phyloP scores from a whole-genome alignment of 2,888 invertebrate genomes.

The Sarcophaga variegata region DNA sequence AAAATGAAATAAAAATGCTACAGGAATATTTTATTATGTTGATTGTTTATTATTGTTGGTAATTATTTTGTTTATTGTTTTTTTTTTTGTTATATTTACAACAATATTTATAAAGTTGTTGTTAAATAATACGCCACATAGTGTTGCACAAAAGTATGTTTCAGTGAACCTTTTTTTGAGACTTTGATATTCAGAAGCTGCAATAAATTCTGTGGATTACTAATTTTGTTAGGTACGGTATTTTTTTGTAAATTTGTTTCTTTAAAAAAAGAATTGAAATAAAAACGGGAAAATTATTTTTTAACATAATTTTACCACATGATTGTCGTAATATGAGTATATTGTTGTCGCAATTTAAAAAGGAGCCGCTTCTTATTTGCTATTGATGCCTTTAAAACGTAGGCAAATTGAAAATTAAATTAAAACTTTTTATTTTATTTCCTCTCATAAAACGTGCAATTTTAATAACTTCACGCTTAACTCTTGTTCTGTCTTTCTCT shows the following conservation, averaged over 20 bases:
- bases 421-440: background rate
- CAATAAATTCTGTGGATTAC: background rate
- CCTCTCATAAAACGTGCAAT: no score
- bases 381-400: background rate
- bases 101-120: conserved; percentile 2
- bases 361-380: background rate
- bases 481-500: no score
- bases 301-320: conserved; percentile 31
- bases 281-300: background rate
- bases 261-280: no score
- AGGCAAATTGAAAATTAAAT: background rate
- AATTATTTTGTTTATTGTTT: conserved; percentile 25
- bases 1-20: conserved; percentile 1
- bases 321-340: conserved; percentile 19
- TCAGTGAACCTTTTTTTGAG: background rate
- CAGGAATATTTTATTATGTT: conserved; percentile 24
- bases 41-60: conserved; percentile 18
- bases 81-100: background rate
- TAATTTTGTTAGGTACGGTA: background rate
- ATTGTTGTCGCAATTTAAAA: background rate
- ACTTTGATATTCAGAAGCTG: background rate
- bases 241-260: background rate
- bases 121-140: background rate
- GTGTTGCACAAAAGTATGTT: background rate
- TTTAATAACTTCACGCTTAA: no score